These are phyloP conservation scores for Argyresthia goedartella DNA, from an alignment of 2,888 invertebrate genomes.

Conservation along the genomic window DNA sequence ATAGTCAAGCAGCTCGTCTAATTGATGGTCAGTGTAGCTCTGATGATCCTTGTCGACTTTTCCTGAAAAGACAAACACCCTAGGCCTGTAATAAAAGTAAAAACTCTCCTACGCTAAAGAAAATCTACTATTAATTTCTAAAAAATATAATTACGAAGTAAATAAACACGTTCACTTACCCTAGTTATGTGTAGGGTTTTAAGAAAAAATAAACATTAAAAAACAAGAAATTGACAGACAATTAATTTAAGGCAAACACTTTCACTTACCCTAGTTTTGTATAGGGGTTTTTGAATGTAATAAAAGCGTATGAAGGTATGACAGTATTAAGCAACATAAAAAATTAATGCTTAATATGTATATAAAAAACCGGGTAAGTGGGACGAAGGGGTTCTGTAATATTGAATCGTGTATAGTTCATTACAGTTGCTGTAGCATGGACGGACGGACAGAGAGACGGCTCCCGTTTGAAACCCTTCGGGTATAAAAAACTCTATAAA, in stretches of 20 bases:
- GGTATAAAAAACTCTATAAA: too few species aligned
- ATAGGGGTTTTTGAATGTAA: not conserved
- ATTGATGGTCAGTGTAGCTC: constrained; percentile 63
- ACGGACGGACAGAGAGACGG: too few species aligned
- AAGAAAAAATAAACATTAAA: constrained; percentile 10
- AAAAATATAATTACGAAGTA: not conserved
- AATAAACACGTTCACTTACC: constrained; percentile 25
- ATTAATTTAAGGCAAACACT: not conserved
- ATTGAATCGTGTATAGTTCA: too few species aligned
- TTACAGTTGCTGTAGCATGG: too few species aligned
- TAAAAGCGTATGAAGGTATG: not conserved
- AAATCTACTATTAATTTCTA: not conserved
- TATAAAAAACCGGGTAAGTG: too few species aligned
- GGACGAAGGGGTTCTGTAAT: too few species aligned
- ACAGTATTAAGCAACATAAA: not conserved
- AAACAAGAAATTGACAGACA: not conserved
- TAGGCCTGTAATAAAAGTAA: not conserved
- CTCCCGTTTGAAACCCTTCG: too few species aligned
- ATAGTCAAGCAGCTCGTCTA: constrained; percentile 70
- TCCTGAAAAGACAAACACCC: constrained; percentile 24
- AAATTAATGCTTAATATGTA: too few species aligned
- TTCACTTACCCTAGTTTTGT: not conserved
- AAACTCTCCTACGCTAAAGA: constrained; percentile 30
- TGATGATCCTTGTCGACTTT: constrained; percentile 38
- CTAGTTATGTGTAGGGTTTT: constrained; percentile 28